Conservation (phyloP, 1,140 invertebrate genomes). For the Chlorops oryzae region DNA sequence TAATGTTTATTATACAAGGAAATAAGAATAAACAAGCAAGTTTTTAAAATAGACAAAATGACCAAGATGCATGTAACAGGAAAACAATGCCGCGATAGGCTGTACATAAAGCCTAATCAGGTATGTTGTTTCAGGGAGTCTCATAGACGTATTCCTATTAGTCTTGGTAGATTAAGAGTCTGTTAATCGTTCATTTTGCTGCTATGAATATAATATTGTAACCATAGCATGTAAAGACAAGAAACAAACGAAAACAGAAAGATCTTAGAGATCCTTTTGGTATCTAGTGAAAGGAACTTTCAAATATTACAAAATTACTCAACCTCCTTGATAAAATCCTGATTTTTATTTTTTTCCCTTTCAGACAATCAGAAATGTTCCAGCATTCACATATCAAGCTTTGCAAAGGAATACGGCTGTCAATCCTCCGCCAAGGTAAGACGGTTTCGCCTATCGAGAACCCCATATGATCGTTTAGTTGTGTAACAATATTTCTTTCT, state of each 20-base stretch:
- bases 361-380: constrained; percentile 53
- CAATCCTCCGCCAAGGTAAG: constrained; percentile 52
- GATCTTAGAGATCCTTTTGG: too few relatives aligned
- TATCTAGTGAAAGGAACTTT: background rate
- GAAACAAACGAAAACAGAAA: too few relatives aligned
- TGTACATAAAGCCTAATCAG: constrained; percentile 26
- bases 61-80: constrained; percentile 37
- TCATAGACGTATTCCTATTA: background rate
- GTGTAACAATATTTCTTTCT: background rate
- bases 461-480: background rate
- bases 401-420: constrained; percentile 67
- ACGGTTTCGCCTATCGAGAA: background rate
- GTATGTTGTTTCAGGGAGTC: constrained; percentile 17
- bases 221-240: too few relatives aligned
- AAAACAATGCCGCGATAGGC: constrained; percentile 30
- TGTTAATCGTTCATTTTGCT: too few relatives aligned
- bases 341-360: background rate
- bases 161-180: too few relatives aligned
- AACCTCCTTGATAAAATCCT: too few relatives aligned
- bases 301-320: too few relatives aligned
- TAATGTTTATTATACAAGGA: background rate
- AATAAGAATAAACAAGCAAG: background rate
- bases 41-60: background rate
- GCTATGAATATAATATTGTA: background rate
- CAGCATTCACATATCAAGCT: constrained; percentile 72